phyloP scores from a whole-genome alignment of 2,113 vertebrate genomes.

The Struthio camelus region DNA sequence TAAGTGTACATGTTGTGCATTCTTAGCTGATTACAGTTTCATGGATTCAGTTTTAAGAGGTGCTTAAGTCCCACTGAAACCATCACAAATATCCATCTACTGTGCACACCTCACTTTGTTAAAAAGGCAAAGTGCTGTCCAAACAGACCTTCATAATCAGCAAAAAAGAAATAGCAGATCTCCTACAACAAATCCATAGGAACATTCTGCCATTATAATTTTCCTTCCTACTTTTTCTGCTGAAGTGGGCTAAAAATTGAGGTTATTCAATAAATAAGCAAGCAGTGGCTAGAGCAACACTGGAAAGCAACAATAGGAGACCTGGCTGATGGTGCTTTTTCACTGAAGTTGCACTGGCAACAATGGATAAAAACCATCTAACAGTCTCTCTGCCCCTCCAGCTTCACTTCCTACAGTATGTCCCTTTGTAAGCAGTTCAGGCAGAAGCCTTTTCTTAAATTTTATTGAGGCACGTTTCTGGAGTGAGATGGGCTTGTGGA shows the following conservation, averaged over 20 bases:
- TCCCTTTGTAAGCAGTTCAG: background rate
- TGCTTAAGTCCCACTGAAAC: constrained; percentile 28
- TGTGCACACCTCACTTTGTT: background rate
- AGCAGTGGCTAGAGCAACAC: background rate
- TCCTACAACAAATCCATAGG: background rate
- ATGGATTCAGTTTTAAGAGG: constrained; percentile 12
- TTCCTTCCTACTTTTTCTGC: background rate
- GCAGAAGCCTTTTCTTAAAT: background rate
- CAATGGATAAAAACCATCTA: background rate
- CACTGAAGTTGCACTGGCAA: background rate
- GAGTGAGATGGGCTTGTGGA: background rate
- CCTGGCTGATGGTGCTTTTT: background rate
- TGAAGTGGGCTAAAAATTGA: background rate
- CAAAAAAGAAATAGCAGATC: background rate
- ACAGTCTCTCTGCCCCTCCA: background rate
- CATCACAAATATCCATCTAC: background rate
- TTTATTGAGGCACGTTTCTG: background rate
- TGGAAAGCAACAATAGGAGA: background rate
- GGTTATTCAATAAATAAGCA: background rate
- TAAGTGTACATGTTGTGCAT: constrained; percentile 26
- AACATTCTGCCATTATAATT: background rate
- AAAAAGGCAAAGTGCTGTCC: background rate
- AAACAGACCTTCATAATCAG: background rate
- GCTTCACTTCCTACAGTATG: background rate
- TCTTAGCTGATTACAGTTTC: constrained; percentile 42